Evolutionary conservation across 2,888 invertebrate species (phyloP).

Genomic region (Apamea crenata): DNA sequence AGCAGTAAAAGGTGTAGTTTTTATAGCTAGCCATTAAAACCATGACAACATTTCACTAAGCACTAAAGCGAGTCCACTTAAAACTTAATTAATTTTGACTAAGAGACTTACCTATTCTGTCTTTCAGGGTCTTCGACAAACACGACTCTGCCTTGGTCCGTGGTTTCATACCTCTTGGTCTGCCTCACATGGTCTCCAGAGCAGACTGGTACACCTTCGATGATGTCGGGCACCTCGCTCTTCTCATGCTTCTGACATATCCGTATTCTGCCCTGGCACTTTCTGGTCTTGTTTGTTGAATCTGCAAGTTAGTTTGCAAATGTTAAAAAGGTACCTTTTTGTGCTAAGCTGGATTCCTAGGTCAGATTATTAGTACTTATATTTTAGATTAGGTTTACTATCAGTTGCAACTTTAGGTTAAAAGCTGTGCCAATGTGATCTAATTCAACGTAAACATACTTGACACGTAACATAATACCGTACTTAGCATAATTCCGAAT

Average conservation of each 20-base stretch:
- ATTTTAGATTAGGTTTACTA: not conserved
- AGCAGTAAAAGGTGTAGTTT: constrained; percentile 10
- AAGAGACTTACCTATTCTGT: constrained; percentile 77
- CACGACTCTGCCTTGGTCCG: constrained; percentile 78
- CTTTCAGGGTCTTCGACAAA: constrained; percentile 82
- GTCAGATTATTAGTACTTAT: not conserved
- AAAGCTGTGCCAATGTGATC: not conserved
- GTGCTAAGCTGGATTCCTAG: not conserved
- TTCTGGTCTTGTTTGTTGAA: constrained; percentile 82
- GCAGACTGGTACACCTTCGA: constrained; percentile 88
- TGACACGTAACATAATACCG: too few relatives aligned
- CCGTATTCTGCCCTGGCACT: constrained; percentile 82
- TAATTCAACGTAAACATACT: not conserved
- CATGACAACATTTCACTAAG: constrained; percentile 30
- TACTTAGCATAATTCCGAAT: not conserved
- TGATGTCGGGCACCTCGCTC: constrained; percentile 88
- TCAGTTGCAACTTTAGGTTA: not conserved
- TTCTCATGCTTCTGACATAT: constrained; percentile 87
- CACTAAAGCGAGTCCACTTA: not conserved
- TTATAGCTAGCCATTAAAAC: constrained; percentile 19
- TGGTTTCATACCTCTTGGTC: constrained; percentile 76
- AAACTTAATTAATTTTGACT: constrained; percentile 7
- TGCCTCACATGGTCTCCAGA: constrained; percentile 81
- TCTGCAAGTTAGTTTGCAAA: constrained; percentile 71
- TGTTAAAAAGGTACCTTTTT: not conserved